Evolutionary conservation across 1,140 invertebrate genomes (phyloP).

Genomic region (Zaprionus davidi): DNA sequence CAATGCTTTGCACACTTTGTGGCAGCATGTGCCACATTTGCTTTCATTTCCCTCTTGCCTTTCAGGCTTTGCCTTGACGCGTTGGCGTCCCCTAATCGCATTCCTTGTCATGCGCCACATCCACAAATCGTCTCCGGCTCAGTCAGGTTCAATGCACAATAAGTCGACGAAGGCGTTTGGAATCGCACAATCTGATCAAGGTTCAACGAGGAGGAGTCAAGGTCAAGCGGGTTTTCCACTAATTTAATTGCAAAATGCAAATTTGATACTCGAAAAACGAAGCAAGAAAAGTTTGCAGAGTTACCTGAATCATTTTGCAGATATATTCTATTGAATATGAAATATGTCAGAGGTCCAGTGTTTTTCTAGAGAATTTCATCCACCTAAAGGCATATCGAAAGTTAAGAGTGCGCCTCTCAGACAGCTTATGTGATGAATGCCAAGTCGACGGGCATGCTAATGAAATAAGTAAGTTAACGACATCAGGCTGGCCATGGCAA

Average conservation of each 20-base stretch:
- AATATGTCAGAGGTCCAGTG: neutral
- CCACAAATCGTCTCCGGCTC: neutral
- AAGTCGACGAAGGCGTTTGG: neutral
- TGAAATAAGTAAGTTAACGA: constrained; percentile 27
- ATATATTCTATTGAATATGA: neutral
- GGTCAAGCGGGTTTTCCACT: neutral
- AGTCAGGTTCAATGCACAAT: constrained; percentile 15
- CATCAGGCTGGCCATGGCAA: constrained; percentile 3
- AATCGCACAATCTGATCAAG: constrained; percentile 1
- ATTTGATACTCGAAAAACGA: neutral
- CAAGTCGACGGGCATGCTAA: constrained; percentile 6
- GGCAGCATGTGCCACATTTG: constrained; percentile 6
- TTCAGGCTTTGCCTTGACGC: neutral
- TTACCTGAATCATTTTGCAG: neutral
- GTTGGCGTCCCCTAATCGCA: constrained; percentile 5
- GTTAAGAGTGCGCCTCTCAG: neutral
- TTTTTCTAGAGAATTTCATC: neutral
- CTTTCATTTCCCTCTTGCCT: neutral
- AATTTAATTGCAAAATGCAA: constrained; percentile 17
- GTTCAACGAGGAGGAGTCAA: neutral
- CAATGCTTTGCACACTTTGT: neutral
- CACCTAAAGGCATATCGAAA: neutral
- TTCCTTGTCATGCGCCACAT: neutral
- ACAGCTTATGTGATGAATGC: constrained; percentile 11
- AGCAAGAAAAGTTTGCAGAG: neutral